phyloP scores from a whole-genome alignment of 2,888 invertebrate species.

The Phlogophora meticulosa region DNA sequence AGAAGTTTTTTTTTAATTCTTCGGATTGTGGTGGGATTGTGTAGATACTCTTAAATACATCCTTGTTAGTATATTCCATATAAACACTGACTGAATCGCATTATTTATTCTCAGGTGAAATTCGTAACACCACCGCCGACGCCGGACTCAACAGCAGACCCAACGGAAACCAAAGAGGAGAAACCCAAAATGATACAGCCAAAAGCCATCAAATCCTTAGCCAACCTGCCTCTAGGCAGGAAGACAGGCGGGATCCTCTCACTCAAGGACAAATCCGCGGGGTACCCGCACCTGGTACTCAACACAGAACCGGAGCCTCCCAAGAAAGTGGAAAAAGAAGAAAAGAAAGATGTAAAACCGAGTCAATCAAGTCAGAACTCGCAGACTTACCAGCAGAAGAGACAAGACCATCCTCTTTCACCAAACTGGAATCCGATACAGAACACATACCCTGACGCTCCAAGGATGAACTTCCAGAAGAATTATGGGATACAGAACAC shows the following conservation, averaged over 20 bases:
- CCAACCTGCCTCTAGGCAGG: slow-evolving; percentile 83
- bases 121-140: slow-evolving; percentile 90
- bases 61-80: no score
- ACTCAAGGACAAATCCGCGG: slow-evolving; percentile 88
- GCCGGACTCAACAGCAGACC: slow-evolving; percentile 79
- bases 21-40: no score
- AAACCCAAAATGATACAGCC: slow-evolving; percentile 85
- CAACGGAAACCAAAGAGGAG: slow-evolving; percentile 78
- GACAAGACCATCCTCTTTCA: slow-evolving; percentile 70
- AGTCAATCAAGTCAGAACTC: slow-evolving; percentile 75
- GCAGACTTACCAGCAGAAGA: slow-evolving; percentile 73
- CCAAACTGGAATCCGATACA: slow-evolving; percentile 72
- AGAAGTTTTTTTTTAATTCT: no score
- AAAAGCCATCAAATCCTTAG: slow-evolving; percentile 84
- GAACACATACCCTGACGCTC: slow-evolving; percentile 70
- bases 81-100: background rate
- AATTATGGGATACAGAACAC: slow-evolving; percentile 82
- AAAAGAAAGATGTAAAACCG: slow-evolving; percentile 79
- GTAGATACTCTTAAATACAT: no score
- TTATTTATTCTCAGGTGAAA: slow-evolving; percentile 84
- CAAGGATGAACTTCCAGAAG: slow-evolving; percentile 80
- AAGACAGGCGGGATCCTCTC: slow-evolving; percentile 90
- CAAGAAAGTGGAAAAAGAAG: slow-evolving; percentile 82
- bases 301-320: slow-evolving; percentile 82
- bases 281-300: slow-evolving; percentile 87